Evolutionary conservation across 2,113 vertebrate genomes (phyloP).

Genomic region (Megaptera novaeangliae): DNA sequence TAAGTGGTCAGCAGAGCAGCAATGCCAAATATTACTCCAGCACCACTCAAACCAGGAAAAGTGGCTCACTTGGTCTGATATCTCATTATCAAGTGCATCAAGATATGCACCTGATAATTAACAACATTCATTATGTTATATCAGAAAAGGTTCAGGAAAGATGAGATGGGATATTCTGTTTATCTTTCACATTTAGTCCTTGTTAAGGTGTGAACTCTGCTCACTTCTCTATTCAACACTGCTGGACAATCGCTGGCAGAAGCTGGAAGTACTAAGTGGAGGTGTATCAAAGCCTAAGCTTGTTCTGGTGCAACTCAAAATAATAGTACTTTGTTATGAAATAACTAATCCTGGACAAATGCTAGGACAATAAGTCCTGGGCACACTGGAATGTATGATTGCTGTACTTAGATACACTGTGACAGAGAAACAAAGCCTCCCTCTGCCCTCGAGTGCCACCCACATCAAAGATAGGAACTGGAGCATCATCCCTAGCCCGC

Average conservation of each 20-base stretch:
- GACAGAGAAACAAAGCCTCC: background rate
- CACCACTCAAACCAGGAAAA: background rate
- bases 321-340: background rate
- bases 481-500: background rate
- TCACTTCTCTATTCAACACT: background rate
- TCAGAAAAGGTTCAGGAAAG: background rate
- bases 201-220: background rate
- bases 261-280: background rate
- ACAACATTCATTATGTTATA: background rate
- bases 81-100: background rate
- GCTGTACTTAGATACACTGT: background rate
- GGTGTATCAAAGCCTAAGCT: background rate
- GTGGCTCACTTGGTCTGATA: background rate
- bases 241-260: background rate
- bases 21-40: background rate
- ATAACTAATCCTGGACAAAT: background rate
- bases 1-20: background rate
- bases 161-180: background rate
- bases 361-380: background rate
- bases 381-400: background rate
- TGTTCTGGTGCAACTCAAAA: background rate
- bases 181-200: background rate
- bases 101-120: background rate
- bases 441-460: background rate
- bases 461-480: background rate